Conservation (phyloP, 2,113 vertebrate species). For the Podiceps cristatus region DNA sequence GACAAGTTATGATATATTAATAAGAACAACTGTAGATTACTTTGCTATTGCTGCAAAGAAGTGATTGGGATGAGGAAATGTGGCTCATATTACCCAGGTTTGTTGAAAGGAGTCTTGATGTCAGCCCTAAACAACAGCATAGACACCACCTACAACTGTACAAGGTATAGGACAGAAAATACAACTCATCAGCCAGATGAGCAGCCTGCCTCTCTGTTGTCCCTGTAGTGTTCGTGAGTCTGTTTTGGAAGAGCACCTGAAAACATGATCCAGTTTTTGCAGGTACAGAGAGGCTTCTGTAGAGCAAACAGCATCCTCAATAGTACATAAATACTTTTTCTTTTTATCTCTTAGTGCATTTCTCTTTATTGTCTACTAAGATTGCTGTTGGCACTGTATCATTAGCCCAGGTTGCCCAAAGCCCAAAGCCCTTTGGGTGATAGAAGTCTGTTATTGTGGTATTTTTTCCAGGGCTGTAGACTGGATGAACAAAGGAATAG, state of each 20-base stretch:
- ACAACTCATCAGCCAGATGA: not conserved
- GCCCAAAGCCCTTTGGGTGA: not conserved
- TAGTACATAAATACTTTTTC: not conserved
- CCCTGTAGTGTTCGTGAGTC: not conserved
- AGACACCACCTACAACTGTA: not conserved
- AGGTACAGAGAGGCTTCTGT: not conserved
- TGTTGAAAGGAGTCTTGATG: not conserved
- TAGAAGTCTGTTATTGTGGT: not conserved
- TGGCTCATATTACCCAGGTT: not conserved
- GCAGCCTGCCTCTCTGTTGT: not conserved
- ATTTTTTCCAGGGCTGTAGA: constrained; percentile 2
- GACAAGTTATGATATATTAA: not conserved
- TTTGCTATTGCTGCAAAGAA: not conserved
- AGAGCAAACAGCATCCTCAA: not conserved
- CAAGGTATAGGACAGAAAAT: not conserved
- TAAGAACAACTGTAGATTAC: not conserved
- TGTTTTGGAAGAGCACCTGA: not conserved
- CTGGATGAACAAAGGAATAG: not conserved
- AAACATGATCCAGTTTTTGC: not conserved
- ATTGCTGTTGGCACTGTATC: not conserved
- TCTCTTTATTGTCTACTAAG: not conserved
- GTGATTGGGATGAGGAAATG: not conserved
- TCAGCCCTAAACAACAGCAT: not conserved
- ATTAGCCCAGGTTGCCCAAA: not conserved
- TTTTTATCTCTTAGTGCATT: not conserved